Evolutionary conservation across 2,888 invertebrate species (phyloP).

Genomic region (Cetonia aurata): DNA sequence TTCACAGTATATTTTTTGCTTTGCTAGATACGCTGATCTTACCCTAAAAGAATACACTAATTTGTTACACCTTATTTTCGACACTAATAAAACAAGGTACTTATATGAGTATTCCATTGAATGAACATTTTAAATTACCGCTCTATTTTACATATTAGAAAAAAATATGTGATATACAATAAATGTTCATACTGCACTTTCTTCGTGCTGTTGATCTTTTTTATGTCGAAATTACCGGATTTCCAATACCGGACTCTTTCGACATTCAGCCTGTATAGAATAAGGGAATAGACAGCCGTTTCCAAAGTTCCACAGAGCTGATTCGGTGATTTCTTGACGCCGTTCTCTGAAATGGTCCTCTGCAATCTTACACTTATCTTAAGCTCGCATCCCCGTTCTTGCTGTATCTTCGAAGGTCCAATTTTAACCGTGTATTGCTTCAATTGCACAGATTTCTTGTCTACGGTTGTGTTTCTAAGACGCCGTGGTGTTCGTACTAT

Average conservation of each 20-base stretch:
- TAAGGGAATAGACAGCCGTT: constrained; percentile 45
- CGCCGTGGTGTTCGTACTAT: constrained; percentile 1
- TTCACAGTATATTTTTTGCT: too few species aligned
- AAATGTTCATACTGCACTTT: too few species aligned
- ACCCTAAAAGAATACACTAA: too few species aligned
- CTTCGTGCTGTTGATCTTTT: not conserved
- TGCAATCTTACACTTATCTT: constrained; percentile 56
- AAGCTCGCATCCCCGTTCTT: constrained; percentile 53
- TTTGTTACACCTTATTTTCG: too few species aligned
- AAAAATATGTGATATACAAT: too few species aligned
- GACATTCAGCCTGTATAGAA: constrained; percentile 24
- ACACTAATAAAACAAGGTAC: too few species aligned
- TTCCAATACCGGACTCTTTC: constrained; percentile 29
- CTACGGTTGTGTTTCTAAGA: constrained; percentile 56
- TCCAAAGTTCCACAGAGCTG: constrained; percentile 45
- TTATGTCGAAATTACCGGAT: constrained; percentile 24
- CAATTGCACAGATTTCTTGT: constrained; percentile 60
- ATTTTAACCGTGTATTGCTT: constrained; percentile 55
- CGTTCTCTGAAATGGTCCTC: constrained; percentile 48
- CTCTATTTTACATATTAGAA: too few species aligned
- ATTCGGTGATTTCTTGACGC: constrained; percentile 41
- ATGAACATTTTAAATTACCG: too few species aligned
- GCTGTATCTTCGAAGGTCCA: constrained; percentile 55
- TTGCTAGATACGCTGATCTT: too few species aligned
- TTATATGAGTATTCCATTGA: too few species aligned